These are phyloP conservation scores for Dryocosmus kuriphilus DNA, from an alignment of 2,888 invertebrate species.

Conservation along the genomic window DNA sequence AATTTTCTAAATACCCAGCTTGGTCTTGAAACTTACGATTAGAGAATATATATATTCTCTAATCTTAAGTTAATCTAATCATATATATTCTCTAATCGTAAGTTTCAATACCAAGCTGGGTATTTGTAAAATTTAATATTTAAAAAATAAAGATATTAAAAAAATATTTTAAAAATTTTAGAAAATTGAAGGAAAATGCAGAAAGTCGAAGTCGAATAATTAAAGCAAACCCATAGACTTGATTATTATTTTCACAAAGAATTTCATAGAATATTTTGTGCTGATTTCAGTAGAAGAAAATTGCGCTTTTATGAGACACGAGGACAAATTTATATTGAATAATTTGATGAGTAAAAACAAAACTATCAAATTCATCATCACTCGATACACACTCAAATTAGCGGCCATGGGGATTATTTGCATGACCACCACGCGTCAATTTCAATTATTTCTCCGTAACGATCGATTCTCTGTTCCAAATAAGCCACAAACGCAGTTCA, in stretches of 20 bases:
- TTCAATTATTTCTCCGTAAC: slow-evolving; percentile 38
- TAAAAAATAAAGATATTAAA: no score
- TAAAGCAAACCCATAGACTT: no score
- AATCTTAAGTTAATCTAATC: no score
- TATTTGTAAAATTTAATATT: no score
- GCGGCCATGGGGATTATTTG: slow-evolving; percentile 34
- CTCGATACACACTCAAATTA: slow-evolving; percentile 27
- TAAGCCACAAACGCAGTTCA: slow-evolving; percentile 22
- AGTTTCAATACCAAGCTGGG: no score
- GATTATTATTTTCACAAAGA: background rate
- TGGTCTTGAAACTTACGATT: no score
- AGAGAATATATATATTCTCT: no score
- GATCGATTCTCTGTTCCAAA: slow-evolving; percentile 29
- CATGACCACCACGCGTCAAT: slow-evolving; percentile 37
- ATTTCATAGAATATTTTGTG: background rate
- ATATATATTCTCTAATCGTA: no score
- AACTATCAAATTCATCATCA: slow-evolving; percentile 22
- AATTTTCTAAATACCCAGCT: no score
- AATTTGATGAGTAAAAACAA: slow-evolving; percentile 21
- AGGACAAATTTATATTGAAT: background rate
- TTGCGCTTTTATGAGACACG: background rate
- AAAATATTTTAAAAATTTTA: no score
- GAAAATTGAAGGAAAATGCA: no score
- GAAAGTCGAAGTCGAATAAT: no score
- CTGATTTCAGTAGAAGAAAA: background rate